A percentile compares a stretch with the other conserved stretches of the same genome.
Conservation (phyloP, 2,888 invertebrate species). For the Aleiodes leptofemur region DNA sequence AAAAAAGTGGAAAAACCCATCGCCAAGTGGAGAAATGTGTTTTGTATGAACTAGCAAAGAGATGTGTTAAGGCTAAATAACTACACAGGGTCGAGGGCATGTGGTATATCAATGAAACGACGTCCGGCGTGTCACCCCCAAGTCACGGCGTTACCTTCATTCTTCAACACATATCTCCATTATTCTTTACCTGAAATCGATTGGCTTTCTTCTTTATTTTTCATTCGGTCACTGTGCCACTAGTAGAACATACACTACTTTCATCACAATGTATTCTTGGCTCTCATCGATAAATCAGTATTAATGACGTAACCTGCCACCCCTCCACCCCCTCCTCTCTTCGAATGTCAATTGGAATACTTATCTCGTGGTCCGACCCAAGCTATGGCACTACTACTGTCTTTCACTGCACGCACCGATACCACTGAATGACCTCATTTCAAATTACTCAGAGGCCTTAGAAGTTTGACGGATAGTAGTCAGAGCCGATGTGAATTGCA, state of each 20-base stretch:
- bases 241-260: neutral
- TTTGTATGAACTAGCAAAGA: too few species aligned
- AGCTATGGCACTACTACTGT: conserved; percentile 21
- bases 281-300: conserved; percentile 2
- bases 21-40: too few species aligned
- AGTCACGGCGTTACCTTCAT: too few species aligned
- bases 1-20: too few species aligned
- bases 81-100: too few species aligned
- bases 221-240: neutral
- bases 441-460: conserved; percentile 10
- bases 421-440: conserved; percentile 4
- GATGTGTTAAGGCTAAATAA: too few species aligned
- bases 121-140: too few species aligned
- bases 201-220: neutral
- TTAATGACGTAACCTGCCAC: neutral
- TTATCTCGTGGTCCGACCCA: neutral
- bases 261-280: conserved; percentile 5
- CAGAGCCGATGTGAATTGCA: conserved; percentile 11
- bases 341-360: conserved; percentile 8
- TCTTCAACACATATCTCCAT: too few species aligned
- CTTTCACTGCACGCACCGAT: neutral
- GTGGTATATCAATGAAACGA: too few species aligned
- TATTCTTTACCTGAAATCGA: too few species aligned
- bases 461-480: conserved; percentile 9
- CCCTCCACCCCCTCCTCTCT: neutral